These are phyloP conservation scores for Spinibarbus caldwelli DNA, from an alignment of 2,797 vertebrate species.

Conservation along the genomic window DNA sequence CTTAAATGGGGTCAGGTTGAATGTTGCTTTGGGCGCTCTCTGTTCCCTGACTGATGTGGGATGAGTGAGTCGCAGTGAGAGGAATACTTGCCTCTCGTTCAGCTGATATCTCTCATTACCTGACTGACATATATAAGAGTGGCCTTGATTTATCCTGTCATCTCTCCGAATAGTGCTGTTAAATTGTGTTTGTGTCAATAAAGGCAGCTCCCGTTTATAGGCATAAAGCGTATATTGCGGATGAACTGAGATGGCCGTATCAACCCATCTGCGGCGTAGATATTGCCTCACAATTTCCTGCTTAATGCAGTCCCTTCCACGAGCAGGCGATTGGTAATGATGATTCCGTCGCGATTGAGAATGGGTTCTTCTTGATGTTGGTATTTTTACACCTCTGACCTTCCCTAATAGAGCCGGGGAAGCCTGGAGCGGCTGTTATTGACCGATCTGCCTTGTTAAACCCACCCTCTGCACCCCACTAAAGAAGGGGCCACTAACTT, in stretches of 20 bases:
- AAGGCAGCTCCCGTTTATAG: conserved; percentile 39
- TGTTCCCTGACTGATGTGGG: conserved; percentile 50
- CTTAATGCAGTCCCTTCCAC: conserved; percentile 46
- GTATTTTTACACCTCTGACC: conserved; percentile 75
- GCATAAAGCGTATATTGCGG: conserved; percentile 43
- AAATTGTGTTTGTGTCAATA: conserved; percentile 58
- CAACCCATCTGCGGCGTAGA: conserved; percentile 15
- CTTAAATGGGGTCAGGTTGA: conserved; percentile 63
- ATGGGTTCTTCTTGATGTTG: conserved; percentile 58
- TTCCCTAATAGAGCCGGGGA: conserved; percentile 63
- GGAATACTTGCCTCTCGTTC: conserved; percentile 42
- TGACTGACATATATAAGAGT: conserved; percentile 49
- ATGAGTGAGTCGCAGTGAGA: conserved; percentile 52
- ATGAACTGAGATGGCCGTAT: conserved; percentile 21
- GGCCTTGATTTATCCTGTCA: conserved; percentile 43
- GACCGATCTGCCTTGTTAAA: conserved; percentile 78
- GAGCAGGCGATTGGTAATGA: conserved; percentile 39
- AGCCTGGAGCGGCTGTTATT: conserved; percentile 71
- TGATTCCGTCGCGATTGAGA: conserved; percentile 61
- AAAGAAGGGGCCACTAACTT: conserved; percentile 35
- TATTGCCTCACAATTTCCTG: conserved; percentile 53
- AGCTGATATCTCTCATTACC: conserved; percentile 55
- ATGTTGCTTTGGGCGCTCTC: conserved; percentile 52
- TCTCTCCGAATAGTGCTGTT: conserved; percentile 36
- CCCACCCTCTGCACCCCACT: conserved; percentile 68